Percentiles rank a stretch among this genome's conserved stretches.
phyloP scores from a whole-genome alignment of 2,888 invertebrate species.

The Criorhina ranunculi region DNA sequence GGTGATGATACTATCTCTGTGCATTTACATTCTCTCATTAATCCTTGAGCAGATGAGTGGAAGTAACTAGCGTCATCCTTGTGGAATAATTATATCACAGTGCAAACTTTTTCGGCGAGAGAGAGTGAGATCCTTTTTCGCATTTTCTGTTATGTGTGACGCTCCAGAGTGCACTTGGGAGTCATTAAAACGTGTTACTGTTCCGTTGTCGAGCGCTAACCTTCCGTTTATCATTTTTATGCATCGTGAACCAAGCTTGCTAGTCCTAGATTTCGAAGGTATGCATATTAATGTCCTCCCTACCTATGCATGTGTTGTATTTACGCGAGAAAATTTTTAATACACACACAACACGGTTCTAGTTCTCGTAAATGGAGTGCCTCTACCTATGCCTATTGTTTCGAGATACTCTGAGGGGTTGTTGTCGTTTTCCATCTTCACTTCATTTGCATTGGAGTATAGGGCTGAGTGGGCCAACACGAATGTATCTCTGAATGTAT shows the following conservation, averaged over 20 bases:
- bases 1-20: conserved; percentile 31
- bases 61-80: conserved; percentile 58
- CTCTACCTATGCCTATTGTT: too few relatives aligned
- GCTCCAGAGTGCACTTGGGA: conserved; percentile 60
- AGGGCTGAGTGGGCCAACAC: not conserved
- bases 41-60: conserved; percentile 69
- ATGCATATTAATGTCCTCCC: conserved; percentile 38
- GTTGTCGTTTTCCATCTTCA: conserved; percentile 45
- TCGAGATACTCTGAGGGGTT: conserved; percentile 38
- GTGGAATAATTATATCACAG: conserved; percentile 54
- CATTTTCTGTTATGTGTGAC: conserved; percentile 42
- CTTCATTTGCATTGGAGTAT: conserved; percentile 63
- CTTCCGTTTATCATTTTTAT: conserved; percentile 66
- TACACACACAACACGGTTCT: not conserved
- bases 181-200: conserved; percentile 65
- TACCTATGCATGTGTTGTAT: conserved; percentile 45
- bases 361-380: conserved; percentile 35
- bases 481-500: not conserved
- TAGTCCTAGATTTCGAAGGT: conserved; percentile 30
- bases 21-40: conserved; percentile 74
- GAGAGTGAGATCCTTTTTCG: conserved; percentile 28
- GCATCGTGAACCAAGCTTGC: conserved; percentile 17
- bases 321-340: conserved; percentile 41
- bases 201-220: conserved; percentile 38
- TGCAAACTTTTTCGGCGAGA: not conserved